phyloP scores from a whole-genome alignment of 2,113 vertebrate genomes.

The Perca fluviatilis region DNA sequence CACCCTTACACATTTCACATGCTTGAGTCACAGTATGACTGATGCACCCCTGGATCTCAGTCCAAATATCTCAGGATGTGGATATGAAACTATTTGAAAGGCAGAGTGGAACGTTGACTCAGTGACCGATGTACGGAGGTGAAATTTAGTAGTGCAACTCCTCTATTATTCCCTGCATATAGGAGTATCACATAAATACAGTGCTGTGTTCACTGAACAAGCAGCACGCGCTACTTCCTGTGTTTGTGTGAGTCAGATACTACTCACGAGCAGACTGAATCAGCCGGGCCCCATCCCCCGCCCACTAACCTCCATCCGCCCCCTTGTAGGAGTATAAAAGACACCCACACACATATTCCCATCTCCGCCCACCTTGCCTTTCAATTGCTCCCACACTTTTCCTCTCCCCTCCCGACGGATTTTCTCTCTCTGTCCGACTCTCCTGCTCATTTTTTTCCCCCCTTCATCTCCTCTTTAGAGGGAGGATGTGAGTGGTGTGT shows the following conservation, averaged over 20 bases:
- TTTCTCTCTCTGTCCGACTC: slow-evolving; percentile 52
- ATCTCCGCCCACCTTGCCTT: slow-evolving; percentile 75
- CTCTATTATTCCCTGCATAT: slow-evolving; percentile 57
- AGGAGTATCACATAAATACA: slow-evolving; percentile 74
- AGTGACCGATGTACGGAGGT: slow-evolving; percentile 60
- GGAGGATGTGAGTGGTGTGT: slow-evolving; percentile 65
- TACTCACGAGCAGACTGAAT: slow-evolving; percentile 80
- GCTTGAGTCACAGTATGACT: slow-evolving; percentile 79
- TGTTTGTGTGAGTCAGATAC: slow-evolving; percentile 84
- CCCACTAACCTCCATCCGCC: slow-evolving; percentile 79
- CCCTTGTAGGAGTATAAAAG: slow-evolving; percentile 74
- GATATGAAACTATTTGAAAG: slow-evolving; percentile 72
- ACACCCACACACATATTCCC: slow-evolving; percentile 74
- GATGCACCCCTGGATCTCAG: slow-evolving; percentile 51
- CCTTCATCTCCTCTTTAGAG: slow-evolving; percentile 31
- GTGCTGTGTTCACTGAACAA: slow-evolving; percentile 69
- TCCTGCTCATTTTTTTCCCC: slow-evolving; percentile 16
- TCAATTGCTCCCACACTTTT: slow-evolving; percentile 70
- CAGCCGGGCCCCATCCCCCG: slow-evolving; percentile 72
- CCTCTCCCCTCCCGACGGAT: slow-evolving; percentile 63
- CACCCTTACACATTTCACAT: slow-evolving; percentile 53
- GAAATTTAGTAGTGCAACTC: slow-evolving; percentile 52
- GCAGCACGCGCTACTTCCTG: slow-evolving; percentile 81
- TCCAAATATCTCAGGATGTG: slow-evolving; percentile 77
- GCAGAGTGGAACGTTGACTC: slow-evolving; percentile 69